These are phyloP conservation scores for Collichthys lucidus DNA, from an alignment of 2,113 vertebrate species.

Conservation along the genomic window DNA sequence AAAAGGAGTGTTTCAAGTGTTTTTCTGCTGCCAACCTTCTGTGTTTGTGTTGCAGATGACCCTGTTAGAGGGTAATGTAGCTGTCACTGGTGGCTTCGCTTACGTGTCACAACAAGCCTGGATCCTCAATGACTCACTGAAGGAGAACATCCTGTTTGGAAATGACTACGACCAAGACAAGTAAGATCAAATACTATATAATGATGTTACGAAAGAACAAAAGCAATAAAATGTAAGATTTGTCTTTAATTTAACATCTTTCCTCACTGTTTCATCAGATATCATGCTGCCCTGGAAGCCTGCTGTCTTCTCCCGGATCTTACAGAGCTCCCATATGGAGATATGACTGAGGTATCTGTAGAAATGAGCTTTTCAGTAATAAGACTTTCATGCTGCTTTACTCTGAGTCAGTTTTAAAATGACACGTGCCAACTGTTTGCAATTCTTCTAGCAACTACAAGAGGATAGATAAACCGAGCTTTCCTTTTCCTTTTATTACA, in stretches of 20 bases:
- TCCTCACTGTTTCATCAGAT: constrained; percentile 69
- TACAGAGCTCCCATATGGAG: constrained; percentile 82
- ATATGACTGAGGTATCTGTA: constrained; percentile 87
- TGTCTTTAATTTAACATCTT: not conserved
- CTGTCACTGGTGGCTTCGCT: constrained; percentile 81
- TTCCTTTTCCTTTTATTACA: no score
- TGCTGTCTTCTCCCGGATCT: constrained; percentile 86
- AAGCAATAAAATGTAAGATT: not conserved
- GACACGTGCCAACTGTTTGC: not conserved
- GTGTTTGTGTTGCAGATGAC: constrained; percentile 81
- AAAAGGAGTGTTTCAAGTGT: constrained; percentile 1
- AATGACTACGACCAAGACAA: constrained; percentile 78
- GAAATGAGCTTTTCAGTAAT: not conserved
- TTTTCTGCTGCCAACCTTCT: constrained; percentile 20
- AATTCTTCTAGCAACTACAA: constrained; percentile 1
- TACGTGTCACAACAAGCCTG: constrained; percentile 88
- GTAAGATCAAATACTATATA: constrained; percentile 68
- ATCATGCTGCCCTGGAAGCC: constrained; percentile 80
- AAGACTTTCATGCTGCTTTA: not conserved
- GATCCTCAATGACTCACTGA: constrained; percentile 87
- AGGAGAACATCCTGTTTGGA: constrained; percentile 88
- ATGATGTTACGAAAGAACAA: not conserved
- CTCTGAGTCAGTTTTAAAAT: not conserved
- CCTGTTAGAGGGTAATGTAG: constrained; percentile 83
- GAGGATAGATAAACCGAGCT: not conserved